Percentiles rank a stretch among this genome's conserved stretches.
phyloP scores from a whole-genome alignment of 2,888 invertebrate species.

The Micoletzkya japonica region DNA sequence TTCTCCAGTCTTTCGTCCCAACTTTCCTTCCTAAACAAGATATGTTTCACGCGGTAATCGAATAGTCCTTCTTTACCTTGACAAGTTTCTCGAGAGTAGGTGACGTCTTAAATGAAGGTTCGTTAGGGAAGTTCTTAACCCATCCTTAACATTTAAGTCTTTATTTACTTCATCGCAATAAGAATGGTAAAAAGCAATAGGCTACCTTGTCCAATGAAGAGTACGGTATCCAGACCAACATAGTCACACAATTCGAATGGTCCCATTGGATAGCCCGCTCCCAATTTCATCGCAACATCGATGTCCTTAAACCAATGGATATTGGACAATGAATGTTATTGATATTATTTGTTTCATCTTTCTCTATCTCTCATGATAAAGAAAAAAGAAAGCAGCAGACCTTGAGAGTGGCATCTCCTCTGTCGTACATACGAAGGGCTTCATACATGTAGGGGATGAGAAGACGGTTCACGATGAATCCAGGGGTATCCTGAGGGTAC shows the following conservation, averaged over 20 bases:
- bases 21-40: conserved; percentile 75
- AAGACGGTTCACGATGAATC: conserved; percentile 86
- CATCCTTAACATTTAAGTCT: conserved; percentile 69
- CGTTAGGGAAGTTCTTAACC: conserved; percentile 76
- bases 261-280: conserved; percentile 87
- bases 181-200: neutral
- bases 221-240: conserved; percentile 80
- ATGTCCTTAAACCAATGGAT: conserved; percentile 73
- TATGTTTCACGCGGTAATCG: neutral
- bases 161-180: neutral
- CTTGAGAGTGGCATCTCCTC: conserved; percentile 54
- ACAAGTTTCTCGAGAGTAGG: conserved; percentile 32
- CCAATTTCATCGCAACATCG: conserved; percentile 86
- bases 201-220: conserved; percentile 66
- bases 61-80: conserved; percentile 8
- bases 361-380: neutral
- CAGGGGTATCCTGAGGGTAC: conserved; percentile 76
- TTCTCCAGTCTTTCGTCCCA: conserved; percentile 80
- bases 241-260: conserved; percentile 83
- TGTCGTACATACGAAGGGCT: conserved; percentile 76
- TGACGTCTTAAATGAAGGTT: conserved; percentile 73
- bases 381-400: conserved; percentile 5
- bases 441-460: conserved; percentile 83
- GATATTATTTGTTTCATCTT: conserved; percentile 68
- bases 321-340: neutral